Evolutionary conservation across 1,140 invertebrate species (phyloP), one percentile per base, ranked within the genome.

Genomic region (Nilaparvata lugens): DNA sequence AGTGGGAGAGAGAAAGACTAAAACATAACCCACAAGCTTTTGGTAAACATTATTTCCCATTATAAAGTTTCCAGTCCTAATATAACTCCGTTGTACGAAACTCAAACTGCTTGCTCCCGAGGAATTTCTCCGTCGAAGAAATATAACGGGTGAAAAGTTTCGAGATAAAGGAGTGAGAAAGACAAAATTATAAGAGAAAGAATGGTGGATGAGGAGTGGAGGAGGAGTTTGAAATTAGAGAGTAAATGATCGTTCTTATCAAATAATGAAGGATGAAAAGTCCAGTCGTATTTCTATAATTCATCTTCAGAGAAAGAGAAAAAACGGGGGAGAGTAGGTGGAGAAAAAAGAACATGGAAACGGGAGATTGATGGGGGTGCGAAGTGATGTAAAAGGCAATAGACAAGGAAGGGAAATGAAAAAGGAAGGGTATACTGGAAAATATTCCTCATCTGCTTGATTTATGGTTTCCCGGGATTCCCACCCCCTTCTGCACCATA

Each of bases 71-170:
- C 57, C 43, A 54, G n/a, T 59, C 31, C 52, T 59, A 59, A 59
- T 59, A 59, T 59, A 35, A 35, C 31, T 35, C 31, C 31, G 31
- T 35, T 35, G 31, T 35, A 35, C 31, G 31, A 35, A 35, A 35
- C 31, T 35, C 31, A 11, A 35, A 35, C 31, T 35, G 31, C 31
- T 35, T 35, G 31, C 31, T 35, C 7, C 31, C 7, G 31, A 35
- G 31, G 31, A 35, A 35, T 35, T 35, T 93, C 89, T 74, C 94
- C 91, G 75, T 94, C 91, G 42, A 91, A 91, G 73, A 95, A 94
- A 72, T 89, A 93, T 60, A 91, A 91, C 65, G 91, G 90, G 73
- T 94, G 91, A 82, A 63, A 63, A 16, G 54, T 63, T 58, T 63
- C 31, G 21, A 60, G 4, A 16, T 53, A 16, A 28, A 19, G 52